Base-by-base conservation (phyloP, 1,140 invertebrate genomes). In the Drosophila kikkawai region DNA sequence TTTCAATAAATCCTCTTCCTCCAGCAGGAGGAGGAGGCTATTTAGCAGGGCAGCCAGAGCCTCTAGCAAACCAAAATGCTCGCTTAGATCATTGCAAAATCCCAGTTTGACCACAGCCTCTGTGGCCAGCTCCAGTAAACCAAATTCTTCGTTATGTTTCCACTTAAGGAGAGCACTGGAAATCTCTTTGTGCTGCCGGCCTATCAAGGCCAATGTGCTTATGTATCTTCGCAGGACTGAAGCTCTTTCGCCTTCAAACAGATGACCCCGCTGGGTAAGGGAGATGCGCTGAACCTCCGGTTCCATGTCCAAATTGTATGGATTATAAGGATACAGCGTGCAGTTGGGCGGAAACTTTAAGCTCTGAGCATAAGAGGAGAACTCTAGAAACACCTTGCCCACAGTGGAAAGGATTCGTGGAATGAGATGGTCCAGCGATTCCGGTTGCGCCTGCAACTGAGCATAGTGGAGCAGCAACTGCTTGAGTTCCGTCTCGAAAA, bases 1-100 rank as follows among this genome's bases (percentile, higher is more conserved):
- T 12, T 29, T 26, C 1, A 55, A 36, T 37, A 22, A 15, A 19
- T 55, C 17, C 13, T 55, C 19, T 6, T 22, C 51, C 17, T 22
- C 51, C 12, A 2, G 17, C 0, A 22, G 51, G 7, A 92, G 26
- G 2, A 91, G 29, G 1, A 91, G 50, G 37, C 71, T 91, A 22
- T 79, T 63, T 7, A 92, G 55, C 4, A 91, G 55, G 3, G 63
- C 41, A 7, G 74, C 68, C 19, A 81, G 78, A 1, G 91, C 82
- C 48, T 92, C 83, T 6, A 92, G 47, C 15, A 91, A 51, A 1
- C 88, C 91, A 56, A 81, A 91, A 59, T 92, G 85, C 17, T 80
- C 70, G 26, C 44, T 51, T 11, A 92, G 50, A 12, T 92, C 91
- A n/a, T 56, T 53, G 7, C 88, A 90, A 42, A 84, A 85, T 12